Base-by-base conservation (phyloP, 1,140 invertebrate species). In the Scylla paramamosain region DNA sequence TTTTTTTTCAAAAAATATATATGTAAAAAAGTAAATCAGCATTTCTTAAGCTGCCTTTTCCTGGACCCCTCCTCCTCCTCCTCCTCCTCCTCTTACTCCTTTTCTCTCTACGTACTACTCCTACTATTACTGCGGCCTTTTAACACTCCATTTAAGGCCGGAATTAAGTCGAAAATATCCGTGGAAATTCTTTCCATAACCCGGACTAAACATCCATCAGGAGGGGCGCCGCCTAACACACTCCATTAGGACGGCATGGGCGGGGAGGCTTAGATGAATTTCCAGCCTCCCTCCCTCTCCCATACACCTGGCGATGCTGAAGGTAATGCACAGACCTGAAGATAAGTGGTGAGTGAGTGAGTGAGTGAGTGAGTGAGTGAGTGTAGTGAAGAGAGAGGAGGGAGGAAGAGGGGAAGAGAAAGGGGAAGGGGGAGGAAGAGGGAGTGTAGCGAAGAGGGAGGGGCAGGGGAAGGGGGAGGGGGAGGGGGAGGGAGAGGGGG, bases 101-200 rank as follows among this genome's bases (percentile, higher is more conserved):
- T 20, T n/a, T 77, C 67, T 20, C 20, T 20, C 67, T n/a, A 0
- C n/a, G 12, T 7, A 77, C 67, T 77, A 25, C 67, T 77, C 67
- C 25, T n/a, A n/a, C 20, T n/a, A 12, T 0, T 59, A 59, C 20
- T 59, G 10, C 67, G 0, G 8, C 0, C 67, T 20, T n/a, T 77
- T 77, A 20, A 77, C 67, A n/a, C 67, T 77, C 67, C 67, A 77
- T 77, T 77, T 77, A 77, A 25, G 67, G 20, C 25, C 20, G 67
- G 20, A 77, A 77, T 77, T n/a, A 77, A 77, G 67, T n/a, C 67
- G 67, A 77, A 77, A 77, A 77, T 77, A 77, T 77, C 67, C 67
- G 4, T 77, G 67, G 67, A 77, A 77, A 77, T n/a, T 77, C 67
- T n/a, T 20, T 77, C 67, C 67, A 77, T 77, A 77, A 77, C 67